Evolutionary conservation across 2,888 invertebrate species (phyloP).

Genomic region (Tenodera sinensis): DNA sequence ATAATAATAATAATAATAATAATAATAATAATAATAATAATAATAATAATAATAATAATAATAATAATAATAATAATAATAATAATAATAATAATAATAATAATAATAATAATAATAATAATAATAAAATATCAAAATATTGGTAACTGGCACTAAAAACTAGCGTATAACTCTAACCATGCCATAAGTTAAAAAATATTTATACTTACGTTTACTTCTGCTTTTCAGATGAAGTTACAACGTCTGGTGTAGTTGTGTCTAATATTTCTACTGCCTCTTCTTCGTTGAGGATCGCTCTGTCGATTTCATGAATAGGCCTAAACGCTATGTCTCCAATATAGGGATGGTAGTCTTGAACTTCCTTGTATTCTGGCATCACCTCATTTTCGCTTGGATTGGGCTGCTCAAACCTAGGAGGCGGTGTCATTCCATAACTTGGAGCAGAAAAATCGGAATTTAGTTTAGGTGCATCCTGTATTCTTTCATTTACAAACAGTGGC

Average conservation of each 20-base stretch:
- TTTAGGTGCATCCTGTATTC: not conserved
- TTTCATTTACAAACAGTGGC: not conserved
- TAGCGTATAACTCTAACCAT: too few relatives aligned
- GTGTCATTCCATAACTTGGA: not conserved
- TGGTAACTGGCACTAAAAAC: too few relatives aligned
- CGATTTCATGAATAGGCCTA: not conserved
- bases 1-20: too few relatives aligned
- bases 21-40: too few relatives aligned
- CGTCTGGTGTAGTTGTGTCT: not conserved
- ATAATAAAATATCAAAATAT: too few relatives aligned
- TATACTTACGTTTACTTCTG: not conserved
- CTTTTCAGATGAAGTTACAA: not conserved
- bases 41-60: too few relatives aligned
- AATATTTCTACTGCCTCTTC: not conserved
- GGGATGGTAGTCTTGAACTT: not conserved
- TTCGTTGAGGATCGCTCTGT: not conserved
- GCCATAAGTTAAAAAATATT: not conserved
- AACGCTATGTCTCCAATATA: not conserved
- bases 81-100: too few relatives aligned
- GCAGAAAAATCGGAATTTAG: not conserved
- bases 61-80: too few relatives aligned
- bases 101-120: too few relatives aligned
- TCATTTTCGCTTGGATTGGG: not conserved
- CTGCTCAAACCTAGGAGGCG: not conserved
- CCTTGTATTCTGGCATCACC: not conserved